phyloP scores from a whole-genome alignment of 2,888 invertebrate species.

The Drosophila trichaetosa region DNA sequence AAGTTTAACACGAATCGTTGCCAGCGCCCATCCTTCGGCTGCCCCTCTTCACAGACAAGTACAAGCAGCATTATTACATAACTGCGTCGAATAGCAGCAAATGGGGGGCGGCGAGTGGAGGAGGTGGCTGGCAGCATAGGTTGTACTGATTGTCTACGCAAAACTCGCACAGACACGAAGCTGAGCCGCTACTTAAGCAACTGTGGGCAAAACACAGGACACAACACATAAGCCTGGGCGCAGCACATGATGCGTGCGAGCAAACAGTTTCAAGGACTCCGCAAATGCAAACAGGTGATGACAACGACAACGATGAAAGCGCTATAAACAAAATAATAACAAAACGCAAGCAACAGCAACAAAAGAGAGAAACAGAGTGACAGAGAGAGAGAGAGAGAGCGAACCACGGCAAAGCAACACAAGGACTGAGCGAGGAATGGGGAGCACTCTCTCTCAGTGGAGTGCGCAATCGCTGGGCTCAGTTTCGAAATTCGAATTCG shows the following conservation, averaged over 20 bases:
- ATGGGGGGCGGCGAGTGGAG: constrained; percentile 14
- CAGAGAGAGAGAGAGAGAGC: constrained; percentile 28
- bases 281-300: constrained; percentile 82
- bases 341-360: constrained; percentile 52
- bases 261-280: constrained; percentile 80
- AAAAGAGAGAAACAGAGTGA: not conserved
- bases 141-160: constrained; percentile 31
- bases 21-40: not conserved
- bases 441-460: not conserved
- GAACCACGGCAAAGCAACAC: not conserved
- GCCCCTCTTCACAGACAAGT: not conserved
- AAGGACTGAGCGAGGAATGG: not conserved
- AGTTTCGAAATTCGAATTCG: constrained; percentile 64
- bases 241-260: constrained; percentile 55
- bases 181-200: constrained; percentile 49
- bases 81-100: constrained; percentile 9
- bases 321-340: constrained; percentile 79
- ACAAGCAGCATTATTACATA: constrained; percentile 63
- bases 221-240: constrained; percentile 46
- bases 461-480: constrained; percentile 50
- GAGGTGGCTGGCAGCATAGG: constrained; percentile 3
- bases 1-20: constrained; percentile 72
- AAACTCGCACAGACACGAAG: constrained; percentile 16
- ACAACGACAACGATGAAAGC: constrained; percentile 63
- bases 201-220: constrained; percentile 36